Conservation (phyloP, 2,888 invertebrate species). For the Tigriopus californicus region DNA sequence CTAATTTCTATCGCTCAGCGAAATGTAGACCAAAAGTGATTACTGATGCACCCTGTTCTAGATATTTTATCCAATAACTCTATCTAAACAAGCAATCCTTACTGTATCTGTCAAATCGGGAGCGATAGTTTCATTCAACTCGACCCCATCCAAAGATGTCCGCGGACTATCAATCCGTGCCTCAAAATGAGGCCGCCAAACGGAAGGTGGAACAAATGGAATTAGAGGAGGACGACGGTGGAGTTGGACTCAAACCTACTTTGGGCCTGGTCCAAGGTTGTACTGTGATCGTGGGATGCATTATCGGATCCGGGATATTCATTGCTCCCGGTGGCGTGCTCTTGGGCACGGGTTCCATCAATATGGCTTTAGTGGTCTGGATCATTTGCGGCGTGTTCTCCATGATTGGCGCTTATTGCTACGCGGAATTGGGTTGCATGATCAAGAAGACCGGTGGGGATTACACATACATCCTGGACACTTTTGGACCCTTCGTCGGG, state of each 20-base stretch:
- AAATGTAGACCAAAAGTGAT: too few species aligned
- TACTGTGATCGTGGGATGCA: slow-evolving; percentile 89
- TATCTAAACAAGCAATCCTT: too few species aligned
- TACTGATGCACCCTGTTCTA: too few species aligned
- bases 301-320: slow-evolving; percentile 92
- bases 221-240: slow-evolving; percentile 32
- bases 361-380: slow-evolving; percentile 82
- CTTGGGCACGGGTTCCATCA: slow-evolving; percentile 70
- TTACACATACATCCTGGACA: slow-evolving; percentile 97
- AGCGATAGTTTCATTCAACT: too few species aligned
- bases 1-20: too few species aligned
- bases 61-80: too few species aligned
- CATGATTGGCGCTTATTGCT: slow-evolving; percentile 74
- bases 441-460: slow-evolving; percentile 84
- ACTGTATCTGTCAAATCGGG: too few species aligned
- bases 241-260: slow-evolving; percentile 69
- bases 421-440: slow-evolving; percentile 92
- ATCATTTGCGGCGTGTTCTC: slow-evolving; percentile 49
- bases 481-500: slow-evolving; percentile 89
- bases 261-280: slow-evolving; percentile 83
- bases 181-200: slow-evolving; percentile 9
- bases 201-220: slow-evolving; percentile 7
- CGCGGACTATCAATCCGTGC: slow-evolving; percentile 12
- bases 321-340: slow-evolving; percentile 85
- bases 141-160: neutral